These are phyloP conservation scores for Dioctria linearis DNA, from an alignment of 2,888 invertebrate genomes.

Conservation along the genomic window DNA sequence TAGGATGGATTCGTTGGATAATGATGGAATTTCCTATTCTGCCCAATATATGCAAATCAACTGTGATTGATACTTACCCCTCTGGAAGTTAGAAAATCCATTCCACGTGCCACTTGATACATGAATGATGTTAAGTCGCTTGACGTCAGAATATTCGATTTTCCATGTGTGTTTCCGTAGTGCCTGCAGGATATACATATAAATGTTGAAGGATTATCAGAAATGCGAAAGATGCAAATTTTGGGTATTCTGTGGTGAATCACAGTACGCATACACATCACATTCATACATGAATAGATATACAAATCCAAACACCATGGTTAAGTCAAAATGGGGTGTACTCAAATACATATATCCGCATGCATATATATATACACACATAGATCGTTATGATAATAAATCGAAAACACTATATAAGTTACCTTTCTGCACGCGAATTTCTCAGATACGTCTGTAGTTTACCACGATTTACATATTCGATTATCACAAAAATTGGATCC, in stretches of 20 bases:
- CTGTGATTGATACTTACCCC: conserved; percentile 77
- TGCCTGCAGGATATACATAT: conserved; percentile 64
- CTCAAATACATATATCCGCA: neutral
- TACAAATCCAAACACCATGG: too few relatives aligned
- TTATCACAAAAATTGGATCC: conserved; percentile 92
- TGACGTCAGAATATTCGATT: conserved; percentile 85
- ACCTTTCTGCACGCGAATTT: conserved; percentile 86
- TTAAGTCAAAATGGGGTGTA: neutral
- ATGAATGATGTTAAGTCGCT: conserved; percentile 91
- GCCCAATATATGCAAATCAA: conserved; percentile 37
- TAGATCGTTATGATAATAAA: conserved; percentile 5
- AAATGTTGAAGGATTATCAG: conserved; percentile 15
- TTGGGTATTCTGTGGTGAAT: neutral
- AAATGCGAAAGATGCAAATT: conserved; percentile 26
- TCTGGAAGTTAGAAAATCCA: conserved; percentile 88
- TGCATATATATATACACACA: neutral
- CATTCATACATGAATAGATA: neutral
- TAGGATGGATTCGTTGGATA: neutral
- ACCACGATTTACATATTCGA: conserved; percentile 91
- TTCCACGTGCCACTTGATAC: conserved; percentile 91
- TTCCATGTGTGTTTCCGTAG: conserved; percentile 73
- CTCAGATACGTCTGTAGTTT: conserved; percentile 91
- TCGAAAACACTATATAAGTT: conserved; percentile 54
- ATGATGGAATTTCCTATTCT: conserved; percentile 9
- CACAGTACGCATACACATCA: neutral